Conservation (phyloP, 2,113 vertebrate genomes). For the Abramis brama region DNA sequence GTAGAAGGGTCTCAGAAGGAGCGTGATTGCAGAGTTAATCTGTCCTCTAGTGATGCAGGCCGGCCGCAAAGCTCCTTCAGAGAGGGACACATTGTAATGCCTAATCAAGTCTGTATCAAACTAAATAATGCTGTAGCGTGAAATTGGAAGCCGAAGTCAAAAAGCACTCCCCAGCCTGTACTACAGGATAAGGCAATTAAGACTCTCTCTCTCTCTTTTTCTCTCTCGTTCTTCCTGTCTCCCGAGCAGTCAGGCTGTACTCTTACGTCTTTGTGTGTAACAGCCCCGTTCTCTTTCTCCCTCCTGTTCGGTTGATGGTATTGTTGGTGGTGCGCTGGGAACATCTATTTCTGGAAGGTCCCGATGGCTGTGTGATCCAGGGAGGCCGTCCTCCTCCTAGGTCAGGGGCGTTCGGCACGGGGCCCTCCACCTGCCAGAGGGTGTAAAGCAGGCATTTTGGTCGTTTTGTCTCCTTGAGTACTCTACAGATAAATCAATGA, state of each 20-base stretch:
- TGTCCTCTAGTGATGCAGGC: constrained; percentile 69
- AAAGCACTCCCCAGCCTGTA: constrained; percentile 73
- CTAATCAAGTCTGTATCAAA: constrained; percentile 80
- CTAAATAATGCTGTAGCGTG: constrained; percentile 78
- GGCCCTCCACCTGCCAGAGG: constrained; percentile 37
- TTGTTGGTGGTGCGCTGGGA: constrained; percentile 70
- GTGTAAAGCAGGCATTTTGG: constrained; percentile 26
- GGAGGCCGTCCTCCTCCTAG: constrained; percentile 54
- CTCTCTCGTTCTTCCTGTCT: constrained; percentile 46
- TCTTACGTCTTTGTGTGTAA: constrained; percentile 27
- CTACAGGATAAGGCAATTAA: constrained; percentile 74
- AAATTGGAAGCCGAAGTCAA: constrained; percentile 76
- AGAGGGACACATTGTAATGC: constrained; percentile 64
- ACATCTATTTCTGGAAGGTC: constrained; percentile 76
- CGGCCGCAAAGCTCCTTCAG: constrained; percentile 66
- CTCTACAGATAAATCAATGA: constrained; percentile 14
- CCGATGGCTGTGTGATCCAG: constrained; percentile 66
- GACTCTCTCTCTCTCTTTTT: constrained; percentile 48
- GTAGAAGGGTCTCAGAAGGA: constrained; percentile 67
- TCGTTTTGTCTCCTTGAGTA: constrained; percentile 1
- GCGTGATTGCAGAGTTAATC: constrained; percentile 73
- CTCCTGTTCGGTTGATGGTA: constrained; percentile 42
- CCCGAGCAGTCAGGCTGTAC: constrained; percentile 39
- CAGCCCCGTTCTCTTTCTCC: constrained; percentile 31
- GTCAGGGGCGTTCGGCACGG: constrained; percentile 53